Evolutionary conservation across 2,888 invertebrate genomes (phyloP), one percentile per base, ranked within the genome.

Genomic region (Sisyra nigra): DNA sequence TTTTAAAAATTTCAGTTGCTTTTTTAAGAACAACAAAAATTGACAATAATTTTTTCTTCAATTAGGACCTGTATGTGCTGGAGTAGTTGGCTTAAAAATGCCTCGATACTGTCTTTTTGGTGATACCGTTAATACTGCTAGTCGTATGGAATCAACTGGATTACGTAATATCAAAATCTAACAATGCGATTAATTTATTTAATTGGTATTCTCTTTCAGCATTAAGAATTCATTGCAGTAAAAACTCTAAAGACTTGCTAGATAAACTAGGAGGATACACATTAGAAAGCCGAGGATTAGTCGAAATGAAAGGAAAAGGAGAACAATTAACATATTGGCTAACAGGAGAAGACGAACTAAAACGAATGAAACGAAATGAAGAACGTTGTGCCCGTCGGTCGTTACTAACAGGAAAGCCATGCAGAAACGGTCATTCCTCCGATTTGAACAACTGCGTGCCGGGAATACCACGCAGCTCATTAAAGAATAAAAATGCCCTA

Each of bases 71-170:
- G 89, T 89, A 10, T 91, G 91, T 55, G 89, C 91, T 1, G 92
- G 91, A 1, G 91, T 92, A 0, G 91, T 92, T 0, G 91, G 91
- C 0, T 63, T 86, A 4, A 92, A 91, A 65, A 92, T 92, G 91
- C 92, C 92, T 0, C 69, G 92, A 37, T 92, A 89, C 56, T 92
- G 91, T 55, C 66, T 92, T 3, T 92, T 92, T 55, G 92, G 92
- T 0, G 92, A 92, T 56, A 92, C 92, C 0, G 92, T 92, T 1
- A 92, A 91, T 56, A 91, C 91, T 0, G 83, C 88, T 1, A 85
- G 85, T 45, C 69, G 88, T 14, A 85, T 88, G 72, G 88, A 88
- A 62, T 87, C 87, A 0, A 83, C 83, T 1, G 87, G 87, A 47
- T 68, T 73, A 47, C 78, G 82, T 82, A 37, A 37, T 18, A 37